Evolutionary conservation across 2,888 invertebrate species (phyloP), one percentile per base, ranked within the genome.

Genomic region (Rhyacophila evoluta): DNA sequence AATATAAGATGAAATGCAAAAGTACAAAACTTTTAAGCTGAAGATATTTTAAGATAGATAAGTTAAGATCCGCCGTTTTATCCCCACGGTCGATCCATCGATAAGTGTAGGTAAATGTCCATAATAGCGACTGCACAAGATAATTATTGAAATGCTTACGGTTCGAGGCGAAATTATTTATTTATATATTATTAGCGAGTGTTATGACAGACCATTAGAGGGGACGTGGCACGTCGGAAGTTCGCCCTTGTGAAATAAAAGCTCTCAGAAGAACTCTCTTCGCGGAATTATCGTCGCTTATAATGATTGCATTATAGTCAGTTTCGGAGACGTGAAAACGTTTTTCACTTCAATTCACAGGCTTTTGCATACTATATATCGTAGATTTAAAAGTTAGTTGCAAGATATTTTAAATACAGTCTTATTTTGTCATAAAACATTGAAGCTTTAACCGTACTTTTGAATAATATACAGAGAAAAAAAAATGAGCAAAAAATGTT

Each of bases 151-250:
- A 78, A 78, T 75, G 74, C 75, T 69, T 67, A 72, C 75, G 37
- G 75, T 67, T 55, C 75, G 72, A 19, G 75, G 67, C 36, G 74
- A 77, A 79, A 79, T 79, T 77, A 79, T 79, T 81, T 72, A 78
- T 79, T 78, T 81, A 80, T 80, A 74, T 68, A 85, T 83, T 87
- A 88, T 88, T 88, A 86, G 86, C 86, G 87, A 88, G 87, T 87
- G 88, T 88, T 88, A 88, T 86, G 87, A 86, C 86, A 85, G 84
- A 84, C 85, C 86, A 88, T 88, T 88, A 88, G 84, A 84, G 84
- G 82, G 85, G 85, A 87, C 88, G 88, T 88, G 88, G 86, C 84
- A 84, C 69, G 69, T 19, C 55, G 55, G 55, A 55, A 55, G 55
- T 55, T 55, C 19, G 55, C 55, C 55, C 55, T 55, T 55, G 55